A percentile compares a stretch with the other conserved stretches of the same genome.
Conservation (phyloP, 2,113 vertebrate genomes). For the Cavia porcellus region DNA sequence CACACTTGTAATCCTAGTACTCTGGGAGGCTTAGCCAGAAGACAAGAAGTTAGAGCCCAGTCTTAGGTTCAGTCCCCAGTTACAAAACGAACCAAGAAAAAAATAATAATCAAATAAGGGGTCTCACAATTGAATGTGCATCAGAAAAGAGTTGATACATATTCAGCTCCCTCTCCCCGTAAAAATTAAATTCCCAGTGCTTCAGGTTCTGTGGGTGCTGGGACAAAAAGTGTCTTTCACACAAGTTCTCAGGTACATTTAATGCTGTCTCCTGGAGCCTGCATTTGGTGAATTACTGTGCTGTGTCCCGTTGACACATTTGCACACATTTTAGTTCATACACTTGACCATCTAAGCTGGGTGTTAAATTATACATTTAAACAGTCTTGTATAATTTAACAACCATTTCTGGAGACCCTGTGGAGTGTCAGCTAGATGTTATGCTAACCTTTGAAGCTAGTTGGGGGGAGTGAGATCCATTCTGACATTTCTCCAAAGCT, state of each 20-base stretch:
- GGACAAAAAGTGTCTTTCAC: not conserved
- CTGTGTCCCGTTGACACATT: not conserved
- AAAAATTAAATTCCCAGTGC: too few relatives aligned
- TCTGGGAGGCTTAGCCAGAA: not conserved
- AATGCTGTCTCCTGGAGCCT: not conserved
- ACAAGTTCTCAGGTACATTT: too few relatives aligned
- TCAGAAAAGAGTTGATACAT: not conserved
- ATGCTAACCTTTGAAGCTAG: not conserved
- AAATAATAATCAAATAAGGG: too few relatives aligned
- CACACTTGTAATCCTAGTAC: not conserved
- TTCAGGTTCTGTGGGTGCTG: not conserved
- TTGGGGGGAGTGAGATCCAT: not conserved
- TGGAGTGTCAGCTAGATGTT: not conserved
- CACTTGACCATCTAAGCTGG: not conserved
- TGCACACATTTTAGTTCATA: not conserved
- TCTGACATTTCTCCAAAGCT: not conserved
- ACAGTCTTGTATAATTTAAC: not conserved
- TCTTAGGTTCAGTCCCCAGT: not conserved
- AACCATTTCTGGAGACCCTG: not conserved
- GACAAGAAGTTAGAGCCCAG: not conserved
- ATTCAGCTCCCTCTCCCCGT: not conserved
- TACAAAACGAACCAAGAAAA: not conserved
- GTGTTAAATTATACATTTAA: not conserved
- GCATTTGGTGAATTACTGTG: not conserved
- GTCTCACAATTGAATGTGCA: not conserved